These are phyloP conservation scores for Papilio protenor DNA, from an alignment of 2,888 invertebrate species.

Conservation along the genomic window DNA sequence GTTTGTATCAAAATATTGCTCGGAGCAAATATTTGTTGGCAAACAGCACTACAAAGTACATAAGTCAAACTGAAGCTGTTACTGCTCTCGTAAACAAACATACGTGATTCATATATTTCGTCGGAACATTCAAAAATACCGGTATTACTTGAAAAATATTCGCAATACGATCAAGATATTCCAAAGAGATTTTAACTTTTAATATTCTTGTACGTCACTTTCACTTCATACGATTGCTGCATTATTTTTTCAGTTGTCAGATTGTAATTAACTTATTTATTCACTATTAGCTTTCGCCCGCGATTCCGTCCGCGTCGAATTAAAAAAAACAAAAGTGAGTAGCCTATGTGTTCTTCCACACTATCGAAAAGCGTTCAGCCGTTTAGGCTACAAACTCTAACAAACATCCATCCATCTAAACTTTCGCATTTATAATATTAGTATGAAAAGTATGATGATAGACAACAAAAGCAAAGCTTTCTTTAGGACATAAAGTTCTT, in stretches of 20 bases:
- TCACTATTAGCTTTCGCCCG: neutral
- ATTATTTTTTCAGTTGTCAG: neutral
- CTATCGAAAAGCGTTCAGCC: too few relatives aligned
- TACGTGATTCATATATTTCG: slow-evolving; percentile 20
- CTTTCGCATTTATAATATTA: too few relatives aligned
- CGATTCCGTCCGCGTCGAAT: too few relatives aligned
- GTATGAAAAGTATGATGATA: too few relatives aligned
- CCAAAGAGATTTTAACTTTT: neutral
- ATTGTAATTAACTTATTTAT: neutral
- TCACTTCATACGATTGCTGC: neutral
- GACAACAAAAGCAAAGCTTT: too few relatives aligned
- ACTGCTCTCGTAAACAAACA: slow-evolving; percentile 30
- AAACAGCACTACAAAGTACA: slow-evolving; percentile 28
- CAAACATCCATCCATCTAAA: too few relatives aligned
- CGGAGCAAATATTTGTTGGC: slow-evolving; percentile 39
- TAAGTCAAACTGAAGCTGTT: slow-evolving; percentile 35
- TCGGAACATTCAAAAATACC: slow-evolving; percentile 8
- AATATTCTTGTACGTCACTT: neutral
- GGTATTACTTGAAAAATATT: slow-evolving; percentile 18
- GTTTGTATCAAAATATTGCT: slow-evolving; percentile 39
- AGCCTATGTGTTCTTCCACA: too few relatives aligned
- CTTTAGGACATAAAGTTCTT: too few relatives aligned
- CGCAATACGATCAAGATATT: neutral
- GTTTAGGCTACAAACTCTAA: too few relatives aligned
- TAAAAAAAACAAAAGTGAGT: too few relatives aligned